Conservation (phyloP, 2,888 invertebrate species). For the Acanthopleura granulata region DNA sequence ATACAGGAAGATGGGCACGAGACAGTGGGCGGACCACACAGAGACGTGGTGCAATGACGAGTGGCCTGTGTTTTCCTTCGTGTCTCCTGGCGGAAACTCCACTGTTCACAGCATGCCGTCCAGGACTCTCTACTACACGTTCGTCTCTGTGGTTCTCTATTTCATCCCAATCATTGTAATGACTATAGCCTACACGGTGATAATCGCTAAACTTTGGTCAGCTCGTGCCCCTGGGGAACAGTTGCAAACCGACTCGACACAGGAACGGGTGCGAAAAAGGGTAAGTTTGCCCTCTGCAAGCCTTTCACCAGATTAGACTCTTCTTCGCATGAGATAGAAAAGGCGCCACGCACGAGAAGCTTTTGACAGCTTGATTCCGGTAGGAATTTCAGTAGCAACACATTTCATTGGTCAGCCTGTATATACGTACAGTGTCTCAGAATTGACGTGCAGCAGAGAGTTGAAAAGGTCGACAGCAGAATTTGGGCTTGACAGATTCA, state of each 20-base stretch:
- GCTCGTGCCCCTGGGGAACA: conserved; percentile 68
- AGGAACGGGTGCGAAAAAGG: conserved; percentile 63
- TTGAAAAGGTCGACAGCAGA: too few species aligned
- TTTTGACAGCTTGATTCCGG: not conserved
- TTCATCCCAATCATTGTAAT: conserved; percentile 84
- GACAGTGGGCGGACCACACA: conserved; percentile 82
- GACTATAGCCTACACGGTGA: conserved; percentile 81
- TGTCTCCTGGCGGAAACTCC: conserved; percentile 28
- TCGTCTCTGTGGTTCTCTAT: conserved; percentile 81
- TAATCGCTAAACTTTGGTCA: conserved; percentile 77
- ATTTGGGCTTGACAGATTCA: too few species aligned
- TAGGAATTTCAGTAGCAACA: too few species aligned
- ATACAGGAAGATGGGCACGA: conserved; percentile 73
- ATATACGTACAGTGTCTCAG: too few species aligned
- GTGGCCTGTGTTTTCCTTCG: conserved; percentile 47
- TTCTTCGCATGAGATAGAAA: not conserved
- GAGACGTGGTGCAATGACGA: conserved; percentile 83
- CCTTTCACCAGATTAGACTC: not conserved
- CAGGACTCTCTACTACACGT: conserved; percentile 83
- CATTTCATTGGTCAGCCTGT: too few species aligned
- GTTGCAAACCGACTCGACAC: conserved; percentile 59
- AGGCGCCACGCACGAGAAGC: not conserved
- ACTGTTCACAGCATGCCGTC: conserved; percentile 60
- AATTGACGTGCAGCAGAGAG: too few species aligned
- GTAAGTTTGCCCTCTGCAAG: conserved; percentile 37